phyloP scores from a whole-genome alignment of 2,888 invertebrate species.

The Gibbula magus region DNA sequence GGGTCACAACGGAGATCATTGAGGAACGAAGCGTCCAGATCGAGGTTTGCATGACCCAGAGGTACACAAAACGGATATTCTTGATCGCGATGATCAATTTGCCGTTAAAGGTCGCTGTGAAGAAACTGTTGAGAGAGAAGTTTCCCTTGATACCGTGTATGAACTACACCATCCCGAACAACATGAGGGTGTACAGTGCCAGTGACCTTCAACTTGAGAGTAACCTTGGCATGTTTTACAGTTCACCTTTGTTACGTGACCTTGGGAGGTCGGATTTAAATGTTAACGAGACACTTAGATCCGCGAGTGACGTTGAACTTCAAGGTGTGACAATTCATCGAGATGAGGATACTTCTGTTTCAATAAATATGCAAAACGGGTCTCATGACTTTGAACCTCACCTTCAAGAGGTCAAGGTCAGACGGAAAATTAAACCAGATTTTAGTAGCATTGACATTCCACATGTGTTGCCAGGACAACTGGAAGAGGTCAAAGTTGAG shows the following conservation, averaged over 20 bases:
- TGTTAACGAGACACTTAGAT: constrained; percentile 35
- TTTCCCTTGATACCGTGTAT: constrained; percentile 65
- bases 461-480: constrained; percentile 18
- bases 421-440: constrained; percentile 13
- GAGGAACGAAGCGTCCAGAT: constrained; percentile 60
- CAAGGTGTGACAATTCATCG: constrained; percentile 28
- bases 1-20: constrained; percentile 57
- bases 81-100: constrained; percentile 65
- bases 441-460: constrained; percentile 24
- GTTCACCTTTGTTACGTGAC: constrained; percentile 3
- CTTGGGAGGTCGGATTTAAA: background rate
- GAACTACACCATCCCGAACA: constrained; percentile 66
- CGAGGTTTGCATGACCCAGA: constrained; percentile 69
- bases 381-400: background rate
- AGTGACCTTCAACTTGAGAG: constrained; percentile 53
- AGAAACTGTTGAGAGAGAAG: constrained; percentile 63
- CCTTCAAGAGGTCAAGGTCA: constrained; percentile 24
- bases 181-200: constrained; percentile 68
- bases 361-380: constrained; percentile 14
- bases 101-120: constrained; percentile 63
- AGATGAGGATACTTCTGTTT: background rate
- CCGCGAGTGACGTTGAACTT: constrained; percentile 58
- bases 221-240: constrained; percentile 18
- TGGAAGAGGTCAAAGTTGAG: constrained; percentile 29
- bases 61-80: constrained; percentile 60